Conservation (phyloP, 2,888 invertebrate genomes). For the Agonopterix heracliana region DNA sequence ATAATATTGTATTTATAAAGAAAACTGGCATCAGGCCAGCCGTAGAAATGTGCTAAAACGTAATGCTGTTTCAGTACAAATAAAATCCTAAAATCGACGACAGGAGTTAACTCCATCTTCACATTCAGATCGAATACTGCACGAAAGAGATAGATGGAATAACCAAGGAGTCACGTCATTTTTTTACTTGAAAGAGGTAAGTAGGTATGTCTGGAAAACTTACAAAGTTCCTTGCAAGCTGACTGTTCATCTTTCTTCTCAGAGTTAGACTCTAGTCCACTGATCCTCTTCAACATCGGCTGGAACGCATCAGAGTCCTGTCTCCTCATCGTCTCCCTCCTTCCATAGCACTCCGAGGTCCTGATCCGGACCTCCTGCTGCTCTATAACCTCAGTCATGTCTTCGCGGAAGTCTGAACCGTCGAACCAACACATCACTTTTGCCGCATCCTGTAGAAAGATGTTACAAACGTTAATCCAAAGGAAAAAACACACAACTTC, state of each 20-base stretch:
- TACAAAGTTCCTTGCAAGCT: slow-evolving; percentile 54
- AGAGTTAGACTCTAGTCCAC: slow-evolving; percentile 54
- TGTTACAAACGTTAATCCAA: background rate
- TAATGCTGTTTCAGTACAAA: no score
- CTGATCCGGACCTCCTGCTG: slow-evolving; percentile 66
- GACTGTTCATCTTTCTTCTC: slow-evolving; percentile 52
- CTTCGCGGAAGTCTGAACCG: slow-evolving; percentile 66
- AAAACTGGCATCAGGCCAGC: no score
- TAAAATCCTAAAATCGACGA: no score
- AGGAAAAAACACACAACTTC: no score
- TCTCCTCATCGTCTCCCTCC: slow-evolving; percentile 38
- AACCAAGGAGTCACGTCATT: no score
- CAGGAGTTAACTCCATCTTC: no score
- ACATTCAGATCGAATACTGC: no score
- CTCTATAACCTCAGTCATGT: slow-evolving; percentile 65
- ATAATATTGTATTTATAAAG: no score
- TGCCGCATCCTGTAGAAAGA: slow-evolving; percentile 51
- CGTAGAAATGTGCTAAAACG: no score
- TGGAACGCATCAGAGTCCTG: slow-evolving; percentile 63
- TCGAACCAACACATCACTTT: slow-evolving; percentile 71
- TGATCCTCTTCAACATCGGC: slow-evolving; percentile 60
- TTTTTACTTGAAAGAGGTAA: no score
- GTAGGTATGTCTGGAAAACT: slow-evolving; percentile 18
- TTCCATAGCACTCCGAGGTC: slow-evolving; percentile 51
- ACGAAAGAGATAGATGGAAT: no score